Evolutionary conservation across 64 coral and sea anemone genomes (phyloP).

Genomic region (Pocillopora damicornis): DNA sequence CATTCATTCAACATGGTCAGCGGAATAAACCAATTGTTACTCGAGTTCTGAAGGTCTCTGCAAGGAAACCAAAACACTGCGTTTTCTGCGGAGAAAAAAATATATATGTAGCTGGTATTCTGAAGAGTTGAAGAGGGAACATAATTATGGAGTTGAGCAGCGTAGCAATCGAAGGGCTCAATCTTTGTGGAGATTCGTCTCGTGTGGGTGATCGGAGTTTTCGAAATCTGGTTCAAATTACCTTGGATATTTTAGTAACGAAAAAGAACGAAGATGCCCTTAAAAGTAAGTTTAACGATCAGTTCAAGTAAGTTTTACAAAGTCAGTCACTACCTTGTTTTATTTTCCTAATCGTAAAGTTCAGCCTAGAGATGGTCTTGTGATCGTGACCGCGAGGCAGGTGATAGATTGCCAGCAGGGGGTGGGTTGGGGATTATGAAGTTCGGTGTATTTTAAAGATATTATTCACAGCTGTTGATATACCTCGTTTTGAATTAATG

Average conservation of each 20-base stretch:
- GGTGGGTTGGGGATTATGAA: too few species aligned
- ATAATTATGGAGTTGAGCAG: constrained; percentile 66
- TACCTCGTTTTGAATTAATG: too few species aligned
- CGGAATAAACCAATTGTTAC: not conserved
- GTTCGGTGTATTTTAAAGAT: too few species aligned
- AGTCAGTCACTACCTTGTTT: not conserved
- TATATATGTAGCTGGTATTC: not conserved
- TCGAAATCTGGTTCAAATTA: constrained; percentile 66
- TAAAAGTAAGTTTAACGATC: constrained; percentile 34
- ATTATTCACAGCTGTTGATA: too few species aligned
- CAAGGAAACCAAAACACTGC: not conserved
- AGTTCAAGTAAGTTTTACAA: not conserved
- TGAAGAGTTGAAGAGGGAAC: not conserved
- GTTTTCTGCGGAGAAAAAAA: not conserved
- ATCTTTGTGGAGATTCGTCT: constrained; percentile 69
- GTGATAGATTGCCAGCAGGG: too few species aligned
- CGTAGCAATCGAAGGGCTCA: constrained; percentile 66
- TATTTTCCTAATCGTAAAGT: not conserved
- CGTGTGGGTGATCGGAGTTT: constrained; percentile 66
- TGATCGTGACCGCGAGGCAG: not conserved
- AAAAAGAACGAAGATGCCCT: constrained; percentile 66
- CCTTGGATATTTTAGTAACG: constrained; percentile 67
- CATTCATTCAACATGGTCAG: not conserved
- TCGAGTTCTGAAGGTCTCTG: not conserved
- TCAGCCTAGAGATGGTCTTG: not conserved